These are phyloP conservation scores for Pao palembangensis DNA, from an alignment of 2,113 vertebrate genomes.

Conservation along the genomic window DNA sequence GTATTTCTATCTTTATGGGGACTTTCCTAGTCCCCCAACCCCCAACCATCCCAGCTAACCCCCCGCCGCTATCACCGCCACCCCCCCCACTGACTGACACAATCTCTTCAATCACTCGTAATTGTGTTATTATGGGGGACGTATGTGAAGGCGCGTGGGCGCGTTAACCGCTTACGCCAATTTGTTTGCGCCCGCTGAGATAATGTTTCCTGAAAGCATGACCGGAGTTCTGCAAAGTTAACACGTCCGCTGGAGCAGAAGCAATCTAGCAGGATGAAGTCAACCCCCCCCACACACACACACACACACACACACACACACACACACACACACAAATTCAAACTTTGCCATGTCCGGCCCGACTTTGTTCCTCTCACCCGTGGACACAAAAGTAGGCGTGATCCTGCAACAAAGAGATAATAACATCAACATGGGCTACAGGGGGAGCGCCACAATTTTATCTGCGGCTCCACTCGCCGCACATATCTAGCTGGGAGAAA, in stretches of 20 bases:
- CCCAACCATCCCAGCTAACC: too few species aligned
- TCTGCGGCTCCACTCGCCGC: background rate
- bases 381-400: background rate
- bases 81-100: constrained; percentile 23
- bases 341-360: background rate
- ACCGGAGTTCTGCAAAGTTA: constrained; percentile 37
- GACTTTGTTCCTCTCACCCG: background rate
- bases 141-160: background rate
- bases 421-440: background rate
- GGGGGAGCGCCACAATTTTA: background rate
- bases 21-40: too few species aligned
- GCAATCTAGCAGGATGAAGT: constrained; percentile 1
- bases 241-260: constrained; percentile 14
- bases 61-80: background rate
- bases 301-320: background rate
- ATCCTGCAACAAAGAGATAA: background rate
- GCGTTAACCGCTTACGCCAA: background rate
- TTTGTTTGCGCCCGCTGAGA: constrained; percentile 1
- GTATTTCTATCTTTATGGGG: too few species aligned
- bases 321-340: background rate
- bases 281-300: background rate
- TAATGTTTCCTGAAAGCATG: constrained; percentile 44
- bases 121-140: constrained; percentile 1
- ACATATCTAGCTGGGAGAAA: background rate
- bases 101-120: constrained; percentile 39